Evolutionary conservation across 2,113 vertebrate species (phyloP).

Genomic region (Pristiophorus japonicus): DNA sequence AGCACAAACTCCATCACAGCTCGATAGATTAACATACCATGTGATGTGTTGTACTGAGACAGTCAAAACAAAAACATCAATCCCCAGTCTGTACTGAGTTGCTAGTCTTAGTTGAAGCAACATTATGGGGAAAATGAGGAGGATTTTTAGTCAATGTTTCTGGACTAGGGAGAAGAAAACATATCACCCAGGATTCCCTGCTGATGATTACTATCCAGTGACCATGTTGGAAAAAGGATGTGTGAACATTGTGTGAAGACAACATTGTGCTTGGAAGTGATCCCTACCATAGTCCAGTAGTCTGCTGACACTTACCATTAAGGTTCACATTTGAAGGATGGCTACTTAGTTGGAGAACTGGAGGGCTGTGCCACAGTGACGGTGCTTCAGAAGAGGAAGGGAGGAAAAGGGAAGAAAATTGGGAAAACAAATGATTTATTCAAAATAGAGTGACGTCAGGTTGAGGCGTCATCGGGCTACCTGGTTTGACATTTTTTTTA

Average conservation of each 20-base stretch:
- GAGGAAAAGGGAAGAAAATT: not conserved
- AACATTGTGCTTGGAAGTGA: no score
- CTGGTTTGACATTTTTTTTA: not conserved
- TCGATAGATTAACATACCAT: not conserved
- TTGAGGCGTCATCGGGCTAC: not conserved
- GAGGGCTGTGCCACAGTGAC: no score
- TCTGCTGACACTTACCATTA: not conserved
- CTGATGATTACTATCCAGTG: not conserved
- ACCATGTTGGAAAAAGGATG: not conserved
- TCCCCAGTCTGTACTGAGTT: not conserved
- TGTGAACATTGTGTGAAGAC: not conserved
- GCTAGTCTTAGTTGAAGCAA: not conserved
- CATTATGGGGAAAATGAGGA: not conserved
- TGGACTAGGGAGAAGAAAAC: not conserved
- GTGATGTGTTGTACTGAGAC: not conserved
- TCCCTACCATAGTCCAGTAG: no score
- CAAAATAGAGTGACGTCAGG: not conserved
- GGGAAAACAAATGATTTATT: not conserved
- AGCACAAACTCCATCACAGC: not conserved
- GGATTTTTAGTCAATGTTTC: not conserved
- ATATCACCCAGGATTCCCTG: not conserved
- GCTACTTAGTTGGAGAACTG: no score
- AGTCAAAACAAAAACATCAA: not conserved
- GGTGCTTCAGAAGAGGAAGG: not conserved
- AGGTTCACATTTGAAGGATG: not conserved